phyloP scores from a whole-genome alignment of 2,797 vertebrate species.

The Falco columbarius region DNA sequence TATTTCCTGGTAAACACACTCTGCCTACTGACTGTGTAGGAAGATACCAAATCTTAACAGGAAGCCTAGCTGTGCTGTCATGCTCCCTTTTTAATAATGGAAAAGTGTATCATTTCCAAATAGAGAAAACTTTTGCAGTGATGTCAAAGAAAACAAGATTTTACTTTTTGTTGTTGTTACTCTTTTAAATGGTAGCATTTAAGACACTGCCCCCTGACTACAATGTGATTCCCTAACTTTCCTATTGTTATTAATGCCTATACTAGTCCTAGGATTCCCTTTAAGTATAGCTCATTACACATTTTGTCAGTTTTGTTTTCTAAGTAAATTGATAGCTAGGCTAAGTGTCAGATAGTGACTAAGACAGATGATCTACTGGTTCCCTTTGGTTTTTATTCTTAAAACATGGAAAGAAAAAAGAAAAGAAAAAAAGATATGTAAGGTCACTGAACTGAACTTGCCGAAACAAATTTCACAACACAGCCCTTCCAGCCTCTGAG shows the following conservation, averaged over 20 bases:
- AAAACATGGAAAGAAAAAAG: neutral
- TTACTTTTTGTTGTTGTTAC: neutral
- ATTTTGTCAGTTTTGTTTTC: neutral
- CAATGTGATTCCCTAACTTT: neutral
- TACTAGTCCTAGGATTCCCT: neutral
- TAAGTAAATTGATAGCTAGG: neutral
- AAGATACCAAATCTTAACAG: conserved; percentile 38
- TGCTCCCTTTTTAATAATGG: neutral
- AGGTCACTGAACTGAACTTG: neutral
- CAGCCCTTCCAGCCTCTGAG: neutral
- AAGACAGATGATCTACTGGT: neutral
- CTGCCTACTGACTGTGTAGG: neutral
- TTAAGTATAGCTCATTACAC: neutral
- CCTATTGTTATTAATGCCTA: neutral
- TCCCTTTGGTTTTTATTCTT: neutral
- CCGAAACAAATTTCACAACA: neutral
- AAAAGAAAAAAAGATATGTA: neutral
- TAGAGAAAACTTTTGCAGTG: conserved; percentile 17
- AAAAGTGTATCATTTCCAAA: conserved; percentile 49
- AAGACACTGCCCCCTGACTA: neutral
- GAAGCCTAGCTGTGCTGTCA: conserved; percentile 28
- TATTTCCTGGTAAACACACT: conserved; percentile 38
- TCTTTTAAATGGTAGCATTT: conserved; percentile 35
- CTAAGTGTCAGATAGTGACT: neutral
- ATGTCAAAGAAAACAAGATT: conserved; percentile 22